A percentile compares a stretch with the other conserved stretches of the same genome.
Evolutionary conservation across 2,113 vertebrate species (phyloP).

Genomic region (Corythoichthys haematopterus): DNA sequence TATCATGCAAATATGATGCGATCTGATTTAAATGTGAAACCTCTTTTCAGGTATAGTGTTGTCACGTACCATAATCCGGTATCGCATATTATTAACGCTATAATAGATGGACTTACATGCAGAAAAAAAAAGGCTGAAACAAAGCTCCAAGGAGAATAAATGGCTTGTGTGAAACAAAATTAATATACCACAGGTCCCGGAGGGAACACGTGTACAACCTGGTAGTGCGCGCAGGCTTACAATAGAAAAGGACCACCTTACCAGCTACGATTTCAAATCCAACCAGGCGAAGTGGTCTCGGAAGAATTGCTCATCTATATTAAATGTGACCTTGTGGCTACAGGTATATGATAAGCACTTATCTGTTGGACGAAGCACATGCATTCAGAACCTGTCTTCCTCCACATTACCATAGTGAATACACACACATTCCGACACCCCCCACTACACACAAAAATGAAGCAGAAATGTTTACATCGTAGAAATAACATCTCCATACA

Average conservation of each 20-base stretch:
- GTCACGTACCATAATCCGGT: neutral
- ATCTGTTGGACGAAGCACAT: slow-evolving; percentile 55
- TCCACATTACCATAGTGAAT: slow-evolving; percentile 16
- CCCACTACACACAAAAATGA: slow-evolving; percentile 1
- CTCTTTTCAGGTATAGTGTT: neutral
- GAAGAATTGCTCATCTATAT: slow-evolving; percentile 61
- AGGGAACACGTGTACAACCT: slow-evolving; percentile 40
- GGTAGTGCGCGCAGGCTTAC: slow-evolving; percentile 35
- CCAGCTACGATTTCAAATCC: slow-evolving; percentile 63
- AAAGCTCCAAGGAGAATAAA: slow-evolving; percentile 24
- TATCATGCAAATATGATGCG: neutral
- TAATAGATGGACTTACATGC: neutral
- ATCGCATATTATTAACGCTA: too few species aligned
- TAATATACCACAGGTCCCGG: slow-evolving; percentile 33
- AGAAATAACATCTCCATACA: slow-evolving; percentile 64
- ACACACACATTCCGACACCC: slow-evolving; percentile 13
- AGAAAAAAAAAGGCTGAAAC: neutral
- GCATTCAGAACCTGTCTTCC: slow-evolving; percentile 51
- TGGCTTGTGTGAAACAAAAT: slow-evolving; percentile 29
- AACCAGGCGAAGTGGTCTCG: slow-evolving; percentile 49
- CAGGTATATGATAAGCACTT: slow-evolving; percentile 71
- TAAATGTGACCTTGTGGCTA: slow-evolving; percentile 64
- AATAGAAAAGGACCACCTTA: slow-evolving; percentile 49
- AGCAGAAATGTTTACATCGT: slow-evolving; percentile 59
- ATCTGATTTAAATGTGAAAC: neutral